A percentile compares a stretch with the other conserved stretches of the same genome.
Evolutionary conservation across 2,888 invertebrate genomes (phyloP).

Genomic region (Drosophila aldrichi): DNA sequence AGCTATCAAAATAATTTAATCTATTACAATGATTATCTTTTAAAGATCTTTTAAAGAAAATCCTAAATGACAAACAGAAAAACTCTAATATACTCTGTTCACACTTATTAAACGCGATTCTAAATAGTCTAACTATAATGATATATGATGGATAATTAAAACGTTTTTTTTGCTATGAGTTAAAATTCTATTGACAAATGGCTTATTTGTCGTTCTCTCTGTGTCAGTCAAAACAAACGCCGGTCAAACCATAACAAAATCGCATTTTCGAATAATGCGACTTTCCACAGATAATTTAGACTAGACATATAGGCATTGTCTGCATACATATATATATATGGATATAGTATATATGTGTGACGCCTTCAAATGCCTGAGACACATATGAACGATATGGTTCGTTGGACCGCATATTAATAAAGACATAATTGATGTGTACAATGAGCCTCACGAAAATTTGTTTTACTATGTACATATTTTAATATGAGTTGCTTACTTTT

Average conservation of each 20-base stretch:
- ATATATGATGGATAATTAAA: constrained; percentile 40
- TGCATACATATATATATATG: background rate
- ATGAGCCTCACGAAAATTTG: constrained; percentile 30
- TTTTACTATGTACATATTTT: constrained; percentile 12
- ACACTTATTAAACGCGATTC: background rate
- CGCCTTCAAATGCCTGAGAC: constrained; percentile 44
- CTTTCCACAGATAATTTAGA: constrained; percentile 54
- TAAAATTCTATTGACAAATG: constrained; percentile 71
- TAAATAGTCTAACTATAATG: constrained; percentile 28
- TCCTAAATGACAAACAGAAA: background rate
- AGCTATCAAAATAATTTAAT: background rate
- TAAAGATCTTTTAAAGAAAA: too few relatives aligned
- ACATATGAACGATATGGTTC: constrained; percentile 54
- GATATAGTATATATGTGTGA: constrained; percentile 18
- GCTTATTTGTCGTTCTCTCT: constrained; percentile 51
- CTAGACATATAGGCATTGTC: constrained; percentile 2
- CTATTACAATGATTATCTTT: too few relatives aligned
- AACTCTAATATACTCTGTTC: background rate
- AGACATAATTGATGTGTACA: constrained; percentile 49
- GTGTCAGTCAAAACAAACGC: constrained; percentile 37
- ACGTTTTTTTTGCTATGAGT: constrained; percentile 2
- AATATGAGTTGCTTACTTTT: background rate
- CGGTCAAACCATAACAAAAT: constrained; percentile 58
- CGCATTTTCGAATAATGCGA: constrained; percentile 40
- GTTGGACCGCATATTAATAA: constrained; percentile 43